These are phyloP conservation scores for Lathamus discolor DNA, from an alignment of 2,113 vertebrate species.

Conservation along the genomic window DNA sequence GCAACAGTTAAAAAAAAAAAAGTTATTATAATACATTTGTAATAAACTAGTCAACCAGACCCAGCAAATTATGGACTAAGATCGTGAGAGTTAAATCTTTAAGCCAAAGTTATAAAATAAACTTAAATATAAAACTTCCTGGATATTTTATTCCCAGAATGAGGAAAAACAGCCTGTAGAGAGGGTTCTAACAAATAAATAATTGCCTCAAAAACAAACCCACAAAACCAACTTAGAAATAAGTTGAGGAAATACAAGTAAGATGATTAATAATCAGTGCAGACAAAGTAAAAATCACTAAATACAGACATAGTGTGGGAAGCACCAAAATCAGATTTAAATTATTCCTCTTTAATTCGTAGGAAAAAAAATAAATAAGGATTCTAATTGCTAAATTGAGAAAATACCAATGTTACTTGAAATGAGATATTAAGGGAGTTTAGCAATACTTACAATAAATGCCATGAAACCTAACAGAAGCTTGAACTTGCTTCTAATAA, in stretches of 20 bases:
- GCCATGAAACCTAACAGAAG: not conserved
- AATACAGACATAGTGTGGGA: not conserved
- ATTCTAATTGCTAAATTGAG: not conserved
- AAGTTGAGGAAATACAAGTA: not conserved
- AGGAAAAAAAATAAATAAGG: fast-evolving
- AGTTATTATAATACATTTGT: not conserved
- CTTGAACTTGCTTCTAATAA: not conserved
- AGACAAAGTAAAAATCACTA: not conserved
- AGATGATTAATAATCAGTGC: not conserved
- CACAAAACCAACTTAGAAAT: not conserved
- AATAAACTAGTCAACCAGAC: not conserved
- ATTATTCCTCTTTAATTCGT: not conserved
- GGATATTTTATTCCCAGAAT: not conserved
- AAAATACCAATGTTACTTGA: not conserved
- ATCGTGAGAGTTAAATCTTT: not conserved
- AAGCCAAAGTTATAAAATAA: not conserved
- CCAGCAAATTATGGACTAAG: not conserved
- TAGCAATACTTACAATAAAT: not conserved
- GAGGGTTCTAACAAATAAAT: not conserved
- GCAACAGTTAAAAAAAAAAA: not conserved
- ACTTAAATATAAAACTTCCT: not conserved
- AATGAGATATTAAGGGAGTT: not conserved
- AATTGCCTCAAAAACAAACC: not conserved
- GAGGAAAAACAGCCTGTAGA: not conserved
- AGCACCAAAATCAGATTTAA: not conserved